Conservation (phyloP, 2,888 invertebrate genomes). For the Agelastica alni region DNA sequence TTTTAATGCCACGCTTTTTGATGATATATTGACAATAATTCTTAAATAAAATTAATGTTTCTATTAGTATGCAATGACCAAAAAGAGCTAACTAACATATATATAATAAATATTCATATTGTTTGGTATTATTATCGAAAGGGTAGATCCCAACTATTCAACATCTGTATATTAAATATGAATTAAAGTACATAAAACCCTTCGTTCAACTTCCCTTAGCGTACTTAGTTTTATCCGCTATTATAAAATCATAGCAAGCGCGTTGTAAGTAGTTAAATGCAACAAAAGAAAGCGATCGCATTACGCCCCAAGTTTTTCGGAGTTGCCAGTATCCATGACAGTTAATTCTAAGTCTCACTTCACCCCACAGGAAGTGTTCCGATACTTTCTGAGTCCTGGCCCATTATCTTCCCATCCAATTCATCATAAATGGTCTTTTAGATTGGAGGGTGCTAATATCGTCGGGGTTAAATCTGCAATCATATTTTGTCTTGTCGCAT, state of each 20-base stretch:
- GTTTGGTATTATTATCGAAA: slow-evolving; percentile 34
- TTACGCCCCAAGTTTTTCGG: slow-evolving; percentile 51
- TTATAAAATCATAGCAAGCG: slow-evolving; percentile 49
- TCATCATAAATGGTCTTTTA: slow-evolving; percentile 54
- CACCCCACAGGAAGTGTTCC: slow-evolving; percentile 51
- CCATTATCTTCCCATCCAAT: slow-evolving; percentile 54
- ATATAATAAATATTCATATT: slow-evolving; percentile 51
- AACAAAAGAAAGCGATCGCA: slow-evolving; percentile 48
- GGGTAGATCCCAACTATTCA: slow-evolving; percentile 34
- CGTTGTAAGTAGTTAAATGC: slow-evolving; percentile 48
- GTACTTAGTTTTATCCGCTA: too few species aligned
- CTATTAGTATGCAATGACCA: slow-evolving; percentile 34
- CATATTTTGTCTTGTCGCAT: slow-evolving; percentile 31
- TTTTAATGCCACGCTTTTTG: too few species aligned
- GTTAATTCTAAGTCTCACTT: slow-evolving; percentile 49
- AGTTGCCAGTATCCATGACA: slow-evolving; percentile 53
- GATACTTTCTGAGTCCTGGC: slow-evolving; percentile 51
- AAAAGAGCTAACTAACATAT: slow-evolving; percentile 43
- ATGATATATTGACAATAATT: too few species aligned
- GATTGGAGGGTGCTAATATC: slow-evolving; percentile 52
- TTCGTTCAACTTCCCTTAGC: slow-evolving; percentile 38
- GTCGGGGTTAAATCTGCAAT: slow-evolving; percentile 31
- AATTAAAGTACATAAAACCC: slow-evolving; percentile 52
- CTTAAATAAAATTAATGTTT: slow-evolving; percentile 26
- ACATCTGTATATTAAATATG: slow-evolving; percentile 52